Evolutionary conservation across 2,888 invertebrate genomes (phyloP), one percentile per base, ranked within the genome.

Genomic region (Caenorhabditis becei): DNA sequence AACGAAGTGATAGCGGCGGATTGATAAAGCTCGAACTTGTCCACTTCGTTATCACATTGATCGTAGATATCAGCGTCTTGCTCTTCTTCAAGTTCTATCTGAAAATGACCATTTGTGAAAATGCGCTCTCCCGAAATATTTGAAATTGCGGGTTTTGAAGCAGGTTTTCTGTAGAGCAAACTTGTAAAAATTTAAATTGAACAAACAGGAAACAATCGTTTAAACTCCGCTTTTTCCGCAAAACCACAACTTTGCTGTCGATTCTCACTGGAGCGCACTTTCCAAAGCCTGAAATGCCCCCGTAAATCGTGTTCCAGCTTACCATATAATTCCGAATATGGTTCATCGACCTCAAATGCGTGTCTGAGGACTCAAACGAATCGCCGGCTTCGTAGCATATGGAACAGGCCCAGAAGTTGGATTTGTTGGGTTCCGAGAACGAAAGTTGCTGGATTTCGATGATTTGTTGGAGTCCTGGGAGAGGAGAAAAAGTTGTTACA

Each of bases 381-480:
- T 51, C 53, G 26, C 84, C 87, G 14, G 63, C 77, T 8, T 74
- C 84, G 51, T 83, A 74, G 65, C 87, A 87, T 11, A 84, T 66
- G 32, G 81, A 78, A 58, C 87, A 87, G 2, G 79, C 66, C 87
- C 87, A 87, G 62, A 84, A 66, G 70, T 58, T 47, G 0, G 49
- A 26, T 23, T 63, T 61, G 28, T 69, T 56, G 8, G 53, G 44
- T 26, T 66, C 37, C 3, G 32, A 37, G 26, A 41, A 32, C 1
- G 59, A 63, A 8, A 65, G 10, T 28, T 74, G 63, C 41, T 71
- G 61, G 14, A 74, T 65, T 58, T 65, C 63, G 54, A 54, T 18
- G 2, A 37, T 51, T 32, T 49, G n/a, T 28, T 26, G 2, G 16
- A 59, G 24, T 32, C 32, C 53, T 49, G 44, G 26, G 14, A 35